These are phyloP conservation scores for Ichneumoninae sp. DNA, from an alignment of 2,888 invertebrate genomes.

Conservation along the genomic window DNA sequence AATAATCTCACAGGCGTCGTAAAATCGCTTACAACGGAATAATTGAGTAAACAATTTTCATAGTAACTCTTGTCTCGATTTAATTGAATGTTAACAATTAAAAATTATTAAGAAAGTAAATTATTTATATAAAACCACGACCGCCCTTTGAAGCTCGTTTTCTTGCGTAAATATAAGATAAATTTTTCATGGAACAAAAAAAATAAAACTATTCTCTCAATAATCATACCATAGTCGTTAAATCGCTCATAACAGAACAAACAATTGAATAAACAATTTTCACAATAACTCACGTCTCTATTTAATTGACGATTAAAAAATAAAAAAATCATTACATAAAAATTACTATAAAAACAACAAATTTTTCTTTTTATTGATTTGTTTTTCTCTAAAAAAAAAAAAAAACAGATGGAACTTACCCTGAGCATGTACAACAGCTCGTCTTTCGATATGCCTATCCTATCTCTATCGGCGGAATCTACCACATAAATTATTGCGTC, in stretches of 20 bases:
- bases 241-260: no score
- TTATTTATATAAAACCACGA: no score
- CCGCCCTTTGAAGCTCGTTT: no score
- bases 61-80: conserved; percentile 9
- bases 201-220: conserved; percentile 17
- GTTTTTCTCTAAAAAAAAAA: not conserved
- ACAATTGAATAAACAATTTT: conserved; percentile 19
- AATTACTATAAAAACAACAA: not conserved
- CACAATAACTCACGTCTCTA: not conserved
- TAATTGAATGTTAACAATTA: not conserved
- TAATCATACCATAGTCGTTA: not conserved
- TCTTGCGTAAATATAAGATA: no score
- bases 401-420: conserved; percentile 86
- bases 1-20: conserved; percentile 4
- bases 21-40: no score
- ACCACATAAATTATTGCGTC: conserved; percentile 99
- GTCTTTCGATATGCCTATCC: conserved; percentile 99
- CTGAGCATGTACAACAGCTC: conserved; percentile 98
- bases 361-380: no score
- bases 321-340: not conserved
- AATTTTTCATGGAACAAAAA: no score
- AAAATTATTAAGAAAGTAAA: not conserved
- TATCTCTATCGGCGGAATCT: conserved; percentile 98
- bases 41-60: conserved; percentile 2
- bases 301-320: not conserved